Evolutionary conservation across 2,888 invertebrate genomes (phyloP).

Genomic region (Euplagia quadripunctaria): DNA sequence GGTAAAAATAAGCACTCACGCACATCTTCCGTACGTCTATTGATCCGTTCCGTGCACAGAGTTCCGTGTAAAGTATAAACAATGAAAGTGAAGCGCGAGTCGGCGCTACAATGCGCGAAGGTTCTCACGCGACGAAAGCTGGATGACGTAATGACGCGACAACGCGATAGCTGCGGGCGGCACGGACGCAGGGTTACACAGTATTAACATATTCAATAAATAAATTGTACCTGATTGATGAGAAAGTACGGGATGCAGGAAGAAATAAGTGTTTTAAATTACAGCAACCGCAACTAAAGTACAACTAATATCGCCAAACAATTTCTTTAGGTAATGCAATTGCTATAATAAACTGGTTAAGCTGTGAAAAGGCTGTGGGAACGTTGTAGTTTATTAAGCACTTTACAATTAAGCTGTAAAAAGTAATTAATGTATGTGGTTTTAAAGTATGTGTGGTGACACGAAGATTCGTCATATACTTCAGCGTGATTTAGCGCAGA

Average conservation of each 20-base stretch:
- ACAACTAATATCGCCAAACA: constrained; percentile 1
- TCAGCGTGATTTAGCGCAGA: too few relatives aligned
- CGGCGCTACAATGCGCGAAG: constrained; percentile 64
- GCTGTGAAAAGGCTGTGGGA: constrained; percentile 7
- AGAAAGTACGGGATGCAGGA: constrained; percentile 20
- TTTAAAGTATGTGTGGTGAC: neutral
- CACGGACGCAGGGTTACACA: constrained; percentile 9
- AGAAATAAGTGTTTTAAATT: constrained; percentile 15
- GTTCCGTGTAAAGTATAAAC: constrained; percentile 69
- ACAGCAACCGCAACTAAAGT: constrained; percentile 7
- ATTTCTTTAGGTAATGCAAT: constrained; percentile 11
- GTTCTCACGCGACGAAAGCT: constrained; percentile 84
- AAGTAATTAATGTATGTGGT: neutral
- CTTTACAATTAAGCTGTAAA: neutral
- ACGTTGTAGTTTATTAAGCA: neutral
- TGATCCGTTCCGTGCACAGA: constrained; percentile 44
- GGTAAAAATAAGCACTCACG: constrained; percentile 36
- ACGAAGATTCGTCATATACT: neutral
- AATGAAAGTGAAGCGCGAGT: constrained; percentile 79
- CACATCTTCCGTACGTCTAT: constrained; percentile 47
- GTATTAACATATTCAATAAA: constrained; percentile 41
- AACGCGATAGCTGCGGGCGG: constrained; percentile 30
- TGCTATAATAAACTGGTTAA: constrained; percentile 11
- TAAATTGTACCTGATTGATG: constrained; percentile 32
- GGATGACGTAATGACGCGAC: constrained; percentile 71